Evolutionary conservation across 2,113 vertebrate species (phyloP).

Genomic region (Cryptotis parvus): DNA sequence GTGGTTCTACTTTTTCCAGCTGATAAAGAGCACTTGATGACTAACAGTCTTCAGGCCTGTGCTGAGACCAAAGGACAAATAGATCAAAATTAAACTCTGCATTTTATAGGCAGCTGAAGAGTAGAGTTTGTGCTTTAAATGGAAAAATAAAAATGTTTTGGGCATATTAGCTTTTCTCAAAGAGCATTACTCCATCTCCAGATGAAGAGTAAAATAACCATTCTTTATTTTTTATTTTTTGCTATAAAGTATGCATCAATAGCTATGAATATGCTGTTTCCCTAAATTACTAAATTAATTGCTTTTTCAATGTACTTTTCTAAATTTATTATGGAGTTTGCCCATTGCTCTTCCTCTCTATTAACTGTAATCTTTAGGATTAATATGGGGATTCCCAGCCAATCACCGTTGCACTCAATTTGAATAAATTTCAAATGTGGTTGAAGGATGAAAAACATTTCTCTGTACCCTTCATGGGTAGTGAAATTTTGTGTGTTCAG

Average conservation of each 20-base stretch:
- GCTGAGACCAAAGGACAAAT: background rate
- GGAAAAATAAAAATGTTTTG: slow-evolving; percentile 55
- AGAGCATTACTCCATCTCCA: slow-evolving; percentile 15
- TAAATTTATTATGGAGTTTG: slow-evolving; percentile 26
- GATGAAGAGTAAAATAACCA: background rate
- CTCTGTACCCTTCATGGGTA: background rate
- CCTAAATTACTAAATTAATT: slow-evolving; percentile 48
- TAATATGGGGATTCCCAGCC: slow-evolving; percentile 50
- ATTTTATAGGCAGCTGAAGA: slow-evolving; percentile 61
- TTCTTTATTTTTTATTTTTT: slow-evolving; percentile 5
- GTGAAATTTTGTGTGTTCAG: slow-evolving; percentile 18
- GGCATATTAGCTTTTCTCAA: slow-evolving; percentile 54
- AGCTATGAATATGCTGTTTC: slow-evolving; percentile 34
- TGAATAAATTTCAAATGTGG: slow-evolving; percentile 54
- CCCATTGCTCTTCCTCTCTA: slow-evolving; percentile 31
- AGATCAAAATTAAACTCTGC: slow-evolving; percentile 67
- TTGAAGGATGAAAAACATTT: slow-evolving; percentile 57
- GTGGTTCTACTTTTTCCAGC: slow-evolving; percentile 33
- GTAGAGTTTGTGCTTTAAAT: slow-evolving; percentile 56
- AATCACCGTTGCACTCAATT: slow-evolving; percentile 44
- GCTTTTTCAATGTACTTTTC: slow-evolving; percentile 45
- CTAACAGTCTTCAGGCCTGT: slow-evolving; percentile 57
- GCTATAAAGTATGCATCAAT: background rate
- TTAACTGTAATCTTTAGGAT: slow-evolving; percentile 45
- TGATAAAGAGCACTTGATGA: slow-evolving; percentile 55